Percentiles rank a stretch among this genome's conserved stretches.
phyloP scores from a whole-genome alignment of 2,797 vertebrate genomes.

The Pangasius larnaudii region DNA sequence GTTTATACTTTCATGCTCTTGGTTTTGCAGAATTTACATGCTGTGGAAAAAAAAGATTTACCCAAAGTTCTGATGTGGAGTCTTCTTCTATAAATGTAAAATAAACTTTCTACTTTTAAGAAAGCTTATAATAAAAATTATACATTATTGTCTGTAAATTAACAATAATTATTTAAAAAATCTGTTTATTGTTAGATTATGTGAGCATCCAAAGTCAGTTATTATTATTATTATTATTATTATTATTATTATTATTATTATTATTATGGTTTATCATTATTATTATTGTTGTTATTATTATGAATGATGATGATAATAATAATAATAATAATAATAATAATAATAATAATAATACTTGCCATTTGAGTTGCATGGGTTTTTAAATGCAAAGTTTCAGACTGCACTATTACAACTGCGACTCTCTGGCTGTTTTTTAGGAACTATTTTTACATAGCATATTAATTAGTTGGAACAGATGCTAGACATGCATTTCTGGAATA shows the following conservation, averaged over 20 bases:
- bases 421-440: background rate
- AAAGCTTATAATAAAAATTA: background rate
- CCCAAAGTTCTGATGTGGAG: background rate
- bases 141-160: background rate
- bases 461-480: conserved; percentile 22
- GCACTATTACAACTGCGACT: background rate
- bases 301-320: too few species aligned
- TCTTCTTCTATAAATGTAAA: background rate
- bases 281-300: too few species aligned
- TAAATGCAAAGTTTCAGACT: background rate
- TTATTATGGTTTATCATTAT: too few species aligned
- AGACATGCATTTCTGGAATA: background rate
- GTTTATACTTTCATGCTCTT: background rate
- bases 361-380: background rate
- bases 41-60: background rate
- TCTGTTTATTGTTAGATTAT: background rate
- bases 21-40: background rate
- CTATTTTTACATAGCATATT: conserved; percentile 8
- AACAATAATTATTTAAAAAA: background rate
- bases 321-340: too few species aligned
- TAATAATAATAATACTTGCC: background rate
- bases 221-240: background rate
- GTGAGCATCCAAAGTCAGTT: background rate
- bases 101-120: background rate
- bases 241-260: too few species aligned